A percentile compares a stretch with the other conserved stretches of the same genome.
phyloP scores from a whole-genome alignment of 2,113 vertebrate species.

The Hylia prasina region DNA sequence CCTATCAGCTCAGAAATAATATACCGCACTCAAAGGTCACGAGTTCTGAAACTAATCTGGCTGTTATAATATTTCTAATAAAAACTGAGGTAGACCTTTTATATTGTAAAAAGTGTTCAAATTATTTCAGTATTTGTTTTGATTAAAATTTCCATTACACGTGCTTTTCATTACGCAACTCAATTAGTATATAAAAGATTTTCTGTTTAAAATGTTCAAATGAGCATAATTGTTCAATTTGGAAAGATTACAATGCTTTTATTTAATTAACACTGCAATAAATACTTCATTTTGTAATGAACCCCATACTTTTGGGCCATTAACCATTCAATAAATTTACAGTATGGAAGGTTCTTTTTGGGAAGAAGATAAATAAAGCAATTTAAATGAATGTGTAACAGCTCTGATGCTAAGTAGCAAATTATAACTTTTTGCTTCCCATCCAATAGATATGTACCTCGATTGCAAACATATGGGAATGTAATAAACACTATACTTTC shows the following conservation, averaged over 20 bases:
- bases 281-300: constrained; percentile 81
- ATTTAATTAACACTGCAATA: constrained; percentile 90
- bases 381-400: constrained; percentile 66
- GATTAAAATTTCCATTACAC: constrained; percentile 83
- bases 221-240: constrained; percentile 89
- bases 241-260: constrained; percentile 82
- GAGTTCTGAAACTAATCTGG: constrained; percentile 73
- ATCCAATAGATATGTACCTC: constrained; percentile 66
- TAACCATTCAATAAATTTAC: constrained; percentile 80
- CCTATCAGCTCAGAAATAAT: constrained; percentile 82
- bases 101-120: constrained; percentile 71
- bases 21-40: constrained; percentile 79
- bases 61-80: constrained; percentile 71
- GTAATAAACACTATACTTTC: constrained; percentile 68
- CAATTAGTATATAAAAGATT: constrained; percentile 83
- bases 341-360: constrained; percentile 76
- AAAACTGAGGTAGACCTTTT: constrained; percentile 74
- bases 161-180: constrained; percentile 79
- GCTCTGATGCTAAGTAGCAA: constrained; percentile 69
- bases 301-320: constrained; percentile 77
- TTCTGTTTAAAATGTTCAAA: constrained; percentile 86
- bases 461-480: constrained; percentile 71
- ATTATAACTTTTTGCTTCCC: constrained; percentile 69
- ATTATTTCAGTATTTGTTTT: constrained; percentile 79
- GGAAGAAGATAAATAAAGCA: constrained; percentile 77